Evolutionary conservation across 1,140 invertebrate genomes (phyloP).

Genomic region (Portunus trituberculatus): DNA sequence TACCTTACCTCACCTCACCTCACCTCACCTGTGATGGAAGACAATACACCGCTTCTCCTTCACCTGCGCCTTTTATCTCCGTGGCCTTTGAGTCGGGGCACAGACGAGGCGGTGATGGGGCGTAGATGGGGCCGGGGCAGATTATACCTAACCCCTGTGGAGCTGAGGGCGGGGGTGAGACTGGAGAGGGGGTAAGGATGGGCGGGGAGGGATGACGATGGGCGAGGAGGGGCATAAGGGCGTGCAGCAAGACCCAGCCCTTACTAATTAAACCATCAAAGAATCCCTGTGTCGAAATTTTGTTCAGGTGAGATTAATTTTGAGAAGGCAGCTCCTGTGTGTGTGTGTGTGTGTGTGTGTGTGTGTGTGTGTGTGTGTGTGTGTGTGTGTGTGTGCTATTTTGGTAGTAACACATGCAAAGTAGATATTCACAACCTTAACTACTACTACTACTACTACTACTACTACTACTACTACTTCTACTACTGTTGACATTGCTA

Average conservation of each 20-base stretch:
- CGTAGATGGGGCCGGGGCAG: neutral
- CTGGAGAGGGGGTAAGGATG: neutral
- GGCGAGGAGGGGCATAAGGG: neutral
- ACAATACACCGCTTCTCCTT: too few species aligned
- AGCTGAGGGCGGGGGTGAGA: neutral
- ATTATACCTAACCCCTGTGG: too few species aligned
- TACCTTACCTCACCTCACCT: too few species aligned
- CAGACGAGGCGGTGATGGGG: neutral
- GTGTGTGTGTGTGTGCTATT: neutral
- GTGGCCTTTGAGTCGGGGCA: too few species aligned
- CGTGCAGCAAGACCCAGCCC: neutral
- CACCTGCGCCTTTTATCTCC: too few species aligned
- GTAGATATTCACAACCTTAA: too few species aligned
- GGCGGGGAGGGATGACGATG: neutral
- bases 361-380: too few species aligned
- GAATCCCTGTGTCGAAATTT: neutral
- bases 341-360: neutral
- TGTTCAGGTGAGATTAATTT: constrained; percentile 11
- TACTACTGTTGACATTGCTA: too few species aligned
- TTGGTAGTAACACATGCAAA: too few species aligned
- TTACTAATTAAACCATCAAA: constrained; percentile 5
- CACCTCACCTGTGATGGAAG: too few species aligned
- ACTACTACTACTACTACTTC: too few species aligned
- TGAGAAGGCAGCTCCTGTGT: neutral
- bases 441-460: too few species aligned